These are phyloP conservation scores for Phortica okadai DNA, from an alignment of 2,888 invertebrate genomes.

Conservation along the genomic window DNA sequence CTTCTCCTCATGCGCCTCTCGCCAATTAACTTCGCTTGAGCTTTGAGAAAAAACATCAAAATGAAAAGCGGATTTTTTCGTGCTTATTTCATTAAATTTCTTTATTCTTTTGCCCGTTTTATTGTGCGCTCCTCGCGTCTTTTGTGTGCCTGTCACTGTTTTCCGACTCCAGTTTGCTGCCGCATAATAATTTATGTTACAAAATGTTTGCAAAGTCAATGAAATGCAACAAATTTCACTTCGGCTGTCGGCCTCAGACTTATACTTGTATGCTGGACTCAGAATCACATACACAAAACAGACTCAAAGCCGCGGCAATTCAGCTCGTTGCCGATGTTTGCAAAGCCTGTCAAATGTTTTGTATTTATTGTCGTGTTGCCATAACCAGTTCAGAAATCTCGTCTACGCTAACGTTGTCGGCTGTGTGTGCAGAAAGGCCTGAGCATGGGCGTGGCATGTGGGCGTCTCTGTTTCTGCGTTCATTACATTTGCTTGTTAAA, in stretches of 20 bases:
- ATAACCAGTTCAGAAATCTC: neutral
- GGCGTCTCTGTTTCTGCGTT: neutral
- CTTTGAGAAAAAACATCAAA: neutral
- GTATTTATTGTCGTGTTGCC: slow-evolving; percentile 15
- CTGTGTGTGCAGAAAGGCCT: no score
- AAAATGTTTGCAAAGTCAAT: slow-evolving; percentile 70
- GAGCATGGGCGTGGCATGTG: neutral
- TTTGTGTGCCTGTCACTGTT: neutral
- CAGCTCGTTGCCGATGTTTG: neutral
- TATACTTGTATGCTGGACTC: neutral
- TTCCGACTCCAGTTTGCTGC: neutral
- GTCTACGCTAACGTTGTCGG: no score
- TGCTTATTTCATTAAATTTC: slow-evolving; percentile 7
- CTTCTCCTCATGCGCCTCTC: neutral
- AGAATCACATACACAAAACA: no score
- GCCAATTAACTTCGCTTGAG: neutral
- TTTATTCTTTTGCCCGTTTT: neutral
- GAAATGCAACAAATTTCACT: slow-evolving; percentile 73
- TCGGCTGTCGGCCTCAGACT: slow-evolving; percentile 7
- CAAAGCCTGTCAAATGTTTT: slow-evolving; percentile 16
- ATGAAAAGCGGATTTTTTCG: neutral
- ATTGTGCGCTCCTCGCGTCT: neutral
- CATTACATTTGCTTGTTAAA: slow-evolving; percentile 14
- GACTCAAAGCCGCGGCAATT: neutral
- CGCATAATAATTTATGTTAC: slow-evolving; percentile 64